These are phyloP conservation scores for Colletes latitarsis DNA, from an alignment of 1,140 invertebrate genomes.

Conservation along the genomic window DNA sequence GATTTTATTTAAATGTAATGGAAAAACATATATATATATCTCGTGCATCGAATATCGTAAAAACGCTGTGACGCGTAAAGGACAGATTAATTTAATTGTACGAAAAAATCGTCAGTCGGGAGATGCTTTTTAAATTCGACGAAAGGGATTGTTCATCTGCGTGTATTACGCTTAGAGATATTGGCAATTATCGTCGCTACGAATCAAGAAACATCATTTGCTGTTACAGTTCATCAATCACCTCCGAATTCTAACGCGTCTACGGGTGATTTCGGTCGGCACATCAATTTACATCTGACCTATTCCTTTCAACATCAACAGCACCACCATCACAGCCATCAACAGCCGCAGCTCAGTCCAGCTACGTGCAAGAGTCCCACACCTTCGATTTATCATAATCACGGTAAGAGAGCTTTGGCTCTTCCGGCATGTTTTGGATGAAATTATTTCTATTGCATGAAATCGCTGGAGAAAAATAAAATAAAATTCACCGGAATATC, in stretches of 20 bases:
- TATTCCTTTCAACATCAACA: slow-evolving; percentile 91
- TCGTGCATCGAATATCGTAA: too few species aligned
- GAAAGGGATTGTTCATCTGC: neutral
- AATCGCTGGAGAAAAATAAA: neutral
- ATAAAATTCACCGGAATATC: neutral
- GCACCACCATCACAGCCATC: slow-evolving; percentile 70
- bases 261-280: slow-evolving; percentile 84
- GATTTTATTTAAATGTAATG: too few species aligned
- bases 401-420: slow-evolving; percentile 60
- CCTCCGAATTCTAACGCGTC: slow-evolving; percentile 69
- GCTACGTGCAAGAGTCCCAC: slow-evolving; percentile 73
- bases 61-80: too few species aligned
- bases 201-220: slow-evolving; percentile 16
- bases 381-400: slow-evolving; percentile 74
- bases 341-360: slow-evolving; percentile 72
- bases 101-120: too few species aligned
- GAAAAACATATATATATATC: too few species aligned
- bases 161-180: neutral
- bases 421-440: neutral
- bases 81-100: too few species aligned
- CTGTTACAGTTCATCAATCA: slow-evolving; percentile 72
- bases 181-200: neutral
- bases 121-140: neutral
- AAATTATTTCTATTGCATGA: neutral
- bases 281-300: slow-evolving; percentile 91